Conservation (phyloP, 2,888 invertebrate species). For the Epistrophe grossulariae region DNA sequence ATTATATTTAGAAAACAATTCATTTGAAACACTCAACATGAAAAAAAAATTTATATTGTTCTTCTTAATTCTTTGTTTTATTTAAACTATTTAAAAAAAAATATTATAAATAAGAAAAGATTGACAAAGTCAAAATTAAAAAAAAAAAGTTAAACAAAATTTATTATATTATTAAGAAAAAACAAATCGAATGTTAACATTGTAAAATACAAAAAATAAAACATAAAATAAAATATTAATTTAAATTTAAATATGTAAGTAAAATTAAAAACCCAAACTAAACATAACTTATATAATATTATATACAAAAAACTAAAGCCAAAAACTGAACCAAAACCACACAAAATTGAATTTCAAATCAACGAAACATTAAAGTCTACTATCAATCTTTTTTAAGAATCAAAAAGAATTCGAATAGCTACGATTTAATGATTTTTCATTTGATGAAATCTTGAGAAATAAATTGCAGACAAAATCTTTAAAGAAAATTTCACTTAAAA, state of each 20-base stretch:
- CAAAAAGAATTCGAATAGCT: not conserved
- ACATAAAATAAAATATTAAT: not conserved
- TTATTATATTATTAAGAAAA: conserved; percentile 13
- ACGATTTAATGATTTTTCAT: not conserved
- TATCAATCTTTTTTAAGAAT: not conserved
- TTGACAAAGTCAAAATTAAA: conserved; percentile 21
- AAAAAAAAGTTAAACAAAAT: conserved; percentile 5
- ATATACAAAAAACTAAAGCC: not conserved
- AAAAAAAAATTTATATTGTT: no score
- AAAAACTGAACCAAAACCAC: conserved; percentile 7
- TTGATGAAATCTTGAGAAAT: not conserved
- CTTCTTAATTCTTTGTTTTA: no score
- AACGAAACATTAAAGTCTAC: conserved; percentile 47
- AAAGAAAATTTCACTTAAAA: no score
- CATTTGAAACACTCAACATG: no score
- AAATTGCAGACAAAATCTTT: no score
- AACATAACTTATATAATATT: conserved; percentile 32
- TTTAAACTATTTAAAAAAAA: not conserved
- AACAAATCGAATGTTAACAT: conserved; percentile 66
- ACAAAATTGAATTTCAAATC: conserved; percentile 53
- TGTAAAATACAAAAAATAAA: conserved; percentile 52
- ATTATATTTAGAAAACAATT: no score
- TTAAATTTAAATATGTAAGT: not conserved
- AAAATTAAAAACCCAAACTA: conserved; percentile 9
- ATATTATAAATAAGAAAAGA: not conserved